These are phyloP conservation scores for Clunio marinus DNA, from an alignment of 2,888 invertebrate genomes.

Conservation along the genomic window DNA sequence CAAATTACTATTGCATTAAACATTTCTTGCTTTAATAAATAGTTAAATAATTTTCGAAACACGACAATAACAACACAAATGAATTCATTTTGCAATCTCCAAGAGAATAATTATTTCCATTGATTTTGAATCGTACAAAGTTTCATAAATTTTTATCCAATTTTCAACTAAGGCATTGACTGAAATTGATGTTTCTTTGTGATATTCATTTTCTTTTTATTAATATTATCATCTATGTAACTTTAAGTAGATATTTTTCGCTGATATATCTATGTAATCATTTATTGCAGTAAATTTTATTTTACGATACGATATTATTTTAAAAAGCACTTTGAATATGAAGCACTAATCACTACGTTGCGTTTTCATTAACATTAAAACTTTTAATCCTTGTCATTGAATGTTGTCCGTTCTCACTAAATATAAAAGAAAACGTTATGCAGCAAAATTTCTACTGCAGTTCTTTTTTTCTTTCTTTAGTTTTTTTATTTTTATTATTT, in stretches of 20 bases:
- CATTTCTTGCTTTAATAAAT: neutral
- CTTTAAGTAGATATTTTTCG: too few relatives aligned
- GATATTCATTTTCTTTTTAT: too few relatives aligned
- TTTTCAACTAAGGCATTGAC: too few relatives aligned
- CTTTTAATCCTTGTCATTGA: neutral
- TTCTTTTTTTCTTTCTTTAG: constrained; percentile 24
- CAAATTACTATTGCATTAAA: constrained; percentile 18
- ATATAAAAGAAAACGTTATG: constrained; percentile 24
- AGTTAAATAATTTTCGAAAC: too few relatives aligned
- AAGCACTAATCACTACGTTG: constrained; percentile 12
- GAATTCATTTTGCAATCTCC: too few relatives aligned
- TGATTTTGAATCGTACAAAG: too few relatives aligned
- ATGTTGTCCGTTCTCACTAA: neutral
- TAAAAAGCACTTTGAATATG: constrained; percentile 17
- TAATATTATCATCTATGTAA: too few relatives aligned
- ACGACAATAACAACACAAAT: too few relatives aligned
- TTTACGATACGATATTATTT: neutral
- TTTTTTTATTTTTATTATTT: neutral
- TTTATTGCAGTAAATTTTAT: constrained; percentile 4
- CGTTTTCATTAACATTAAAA: neutral
- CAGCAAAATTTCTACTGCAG: constrained; percentile 34
- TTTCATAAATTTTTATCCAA: too few relatives aligned
- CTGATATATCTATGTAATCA: too few relatives aligned
- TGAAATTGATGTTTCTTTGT: too few relatives aligned
- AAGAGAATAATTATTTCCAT: too few relatives aligned